These are phyloP conservation scores for Stegostoma tigrinum DNA, from an alignment of 2,113 vertebrate genomes.

Conservation along the genomic window DNA sequence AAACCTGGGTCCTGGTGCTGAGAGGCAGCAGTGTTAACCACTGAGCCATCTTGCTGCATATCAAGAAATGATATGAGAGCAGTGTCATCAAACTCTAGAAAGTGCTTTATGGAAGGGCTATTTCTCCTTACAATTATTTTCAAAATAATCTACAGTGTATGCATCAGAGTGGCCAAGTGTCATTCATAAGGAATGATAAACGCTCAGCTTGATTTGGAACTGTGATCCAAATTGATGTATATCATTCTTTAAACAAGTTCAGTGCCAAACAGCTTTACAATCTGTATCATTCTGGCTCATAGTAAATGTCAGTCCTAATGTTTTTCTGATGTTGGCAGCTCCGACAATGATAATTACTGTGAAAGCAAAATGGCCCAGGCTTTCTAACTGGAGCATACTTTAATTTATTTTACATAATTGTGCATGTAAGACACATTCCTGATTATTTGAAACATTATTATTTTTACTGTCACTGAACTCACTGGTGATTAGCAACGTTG, in stretches of 20 bases:
- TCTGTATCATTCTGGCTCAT: background rate
- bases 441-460: background rate
- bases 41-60: too few relatives aligned
- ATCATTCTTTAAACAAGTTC: background rate
- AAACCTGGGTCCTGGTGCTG: too few relatives aligned
- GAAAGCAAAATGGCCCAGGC: conserved; percentile 20
- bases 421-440: background rate
- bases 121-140: background rate
- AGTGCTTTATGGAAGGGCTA: background rate
- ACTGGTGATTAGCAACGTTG: background rate
- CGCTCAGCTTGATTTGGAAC: background rate
- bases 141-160: background rate
- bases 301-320: conserved; percentile 16
- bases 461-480: background rate
- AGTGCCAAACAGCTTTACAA: background rate
- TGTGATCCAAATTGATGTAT: background rate
- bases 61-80: background rate
- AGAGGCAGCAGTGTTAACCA: too few relatives aligned
- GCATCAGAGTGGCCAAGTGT: background rate
- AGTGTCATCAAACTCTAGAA: background rate
- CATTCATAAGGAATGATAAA: background rate
- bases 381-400: conserved; percentile 10
- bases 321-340: background rate
- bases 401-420: conserved; percentile 35
- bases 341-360: conserved; percentile 24